phyloP scores from a whole-genome alignment of 2,113 vertebrate genomes.

The Embiotoca jacksoni region DNA sequence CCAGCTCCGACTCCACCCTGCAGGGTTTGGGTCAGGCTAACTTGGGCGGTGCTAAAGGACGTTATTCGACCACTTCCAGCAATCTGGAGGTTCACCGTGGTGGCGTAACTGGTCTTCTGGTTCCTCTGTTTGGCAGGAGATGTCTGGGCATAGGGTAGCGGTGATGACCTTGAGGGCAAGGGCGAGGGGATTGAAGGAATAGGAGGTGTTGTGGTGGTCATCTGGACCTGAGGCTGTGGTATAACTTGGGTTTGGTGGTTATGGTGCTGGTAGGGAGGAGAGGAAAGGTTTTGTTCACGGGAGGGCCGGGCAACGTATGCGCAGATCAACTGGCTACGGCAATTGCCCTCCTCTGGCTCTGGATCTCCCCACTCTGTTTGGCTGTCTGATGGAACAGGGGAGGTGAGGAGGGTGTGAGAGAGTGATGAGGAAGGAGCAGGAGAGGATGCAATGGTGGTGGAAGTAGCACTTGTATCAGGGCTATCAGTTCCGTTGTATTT shows the following conservation, averaged over 20 bases:
- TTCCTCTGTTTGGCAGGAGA: conserved; percentile 49
- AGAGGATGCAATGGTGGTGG: conserved; percentile 1
- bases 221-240: conserved; percentile 26
- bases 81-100: conserved; percentile 92
- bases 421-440: conserved; percentile 5
- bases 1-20: conserved; percentile 52
- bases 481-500: conserved; percentile 67
- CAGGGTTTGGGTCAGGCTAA: conserved; percentile 89
- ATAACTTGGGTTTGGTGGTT: conserved; percentile 21
- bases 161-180: conserved; percentile 7
- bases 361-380: conserved; percentile 50
- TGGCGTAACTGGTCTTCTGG: conserved; percentile 89
- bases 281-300: conserved; percentile 17
- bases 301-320: conserved; percentile 71
- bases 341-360: conserved; percentile 57
- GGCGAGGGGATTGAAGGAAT: background rate
- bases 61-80: conserved; percentile 88
- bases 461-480: conserved; percentile 6
- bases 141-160: background rate
- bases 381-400: conserved; percentile 12
- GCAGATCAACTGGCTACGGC: conserved; percentile 79
- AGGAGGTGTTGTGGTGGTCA: background rate
- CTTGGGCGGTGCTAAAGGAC: conserved; percentile 90
- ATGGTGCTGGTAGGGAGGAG: conserved; percentile 30
- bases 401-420: conserved; percentile 13